These are phyloP conservation scores for Asteroscopus sphinx DNA, from an alignment of 2,888 invertebrate species.

Conservation along the genomic window DNA sequence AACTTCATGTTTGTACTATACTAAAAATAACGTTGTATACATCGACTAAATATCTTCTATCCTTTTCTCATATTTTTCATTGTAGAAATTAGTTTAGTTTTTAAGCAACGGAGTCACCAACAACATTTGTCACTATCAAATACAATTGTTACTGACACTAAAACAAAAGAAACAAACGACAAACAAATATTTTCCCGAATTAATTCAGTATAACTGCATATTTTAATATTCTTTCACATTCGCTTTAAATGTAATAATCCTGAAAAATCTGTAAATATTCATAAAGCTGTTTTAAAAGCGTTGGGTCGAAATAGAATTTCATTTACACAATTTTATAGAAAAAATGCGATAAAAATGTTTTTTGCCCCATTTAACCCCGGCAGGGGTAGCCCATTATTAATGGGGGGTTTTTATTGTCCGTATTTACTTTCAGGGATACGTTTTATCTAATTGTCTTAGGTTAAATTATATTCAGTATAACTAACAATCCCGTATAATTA, in stretches of 20 bases:
- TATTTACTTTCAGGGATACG: background rate
- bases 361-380: background rate
- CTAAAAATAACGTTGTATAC: no score
- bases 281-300: slow-evolving; percentile 40
- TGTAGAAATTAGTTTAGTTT: no score
- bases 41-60: background rate
- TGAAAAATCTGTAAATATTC: slow-evolving; percentile 46
- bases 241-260: slow-evolving; percentile 21
- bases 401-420: background rate
- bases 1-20: no score
- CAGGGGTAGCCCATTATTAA: slow-evolving; percentile 1
- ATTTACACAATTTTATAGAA: slow-evolving; percentile 35
- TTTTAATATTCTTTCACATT: slow-evolving; percentile 47
- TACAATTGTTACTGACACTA: background rate
- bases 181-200: slow-evolving; percentile 28
- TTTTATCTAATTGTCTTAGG: background rate
- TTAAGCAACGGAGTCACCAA: no score
- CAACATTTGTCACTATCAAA: background rate
- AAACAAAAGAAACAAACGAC: background rate
- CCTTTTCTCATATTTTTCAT: no score
- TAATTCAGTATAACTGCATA: slow-evolving; percentile 47
- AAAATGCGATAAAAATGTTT: slow-evolving; percentile 18
- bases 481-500: no score
- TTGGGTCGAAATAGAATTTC: slow-evolving; percentile 34
- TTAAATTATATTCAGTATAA: background rate